Percentiles rank a stretch among this genome's conserved stretches.
Evolutionary conservation across 2,888 invertebrate genomes (phyloP).

Genomic region (Blomia tropicalis): DNA sequence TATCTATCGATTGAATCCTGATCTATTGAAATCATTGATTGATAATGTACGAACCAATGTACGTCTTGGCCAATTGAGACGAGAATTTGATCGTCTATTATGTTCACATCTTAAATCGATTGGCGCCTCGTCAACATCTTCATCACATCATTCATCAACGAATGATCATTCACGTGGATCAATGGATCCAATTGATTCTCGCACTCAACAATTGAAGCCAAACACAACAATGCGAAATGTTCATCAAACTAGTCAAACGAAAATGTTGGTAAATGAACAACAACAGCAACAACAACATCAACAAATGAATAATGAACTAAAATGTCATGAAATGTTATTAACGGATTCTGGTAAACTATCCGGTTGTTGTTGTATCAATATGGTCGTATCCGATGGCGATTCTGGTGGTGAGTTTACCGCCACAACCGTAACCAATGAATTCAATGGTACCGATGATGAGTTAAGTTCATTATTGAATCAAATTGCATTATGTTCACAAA

Average conservation of each 20-base stretch:
- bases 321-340: no score
- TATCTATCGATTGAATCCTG: not conserved
- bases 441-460: constrained; percentile 14
- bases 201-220: not conserved
- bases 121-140: not conserved
- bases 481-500: constrained; percentile 7
- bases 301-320: not conserved
- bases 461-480: constrained; percentile 4
- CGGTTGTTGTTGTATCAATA: not conserved
- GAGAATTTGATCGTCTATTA: constrained; percentile 7
- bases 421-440: constrained; percentile 15
- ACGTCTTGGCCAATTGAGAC: constrained; percentile 3
- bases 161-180: not conserved
- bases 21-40: not conserved
- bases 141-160: not conserved
- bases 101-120: constrained; percentile 4
- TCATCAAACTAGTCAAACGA: not conserved
- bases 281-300: not conserved
- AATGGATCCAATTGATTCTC: not conserved
- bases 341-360: not conserved
- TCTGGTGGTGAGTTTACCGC: constrained; percentile 14
- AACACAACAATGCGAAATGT: not conserved
- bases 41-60: constrained; percentile 3
- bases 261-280: not conserved
- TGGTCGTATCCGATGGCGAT: constrained; percentile 8